Conservation (phyloP, 2,797 vertebrate genomes). For the Epinephelus malabaricus region DNA sequence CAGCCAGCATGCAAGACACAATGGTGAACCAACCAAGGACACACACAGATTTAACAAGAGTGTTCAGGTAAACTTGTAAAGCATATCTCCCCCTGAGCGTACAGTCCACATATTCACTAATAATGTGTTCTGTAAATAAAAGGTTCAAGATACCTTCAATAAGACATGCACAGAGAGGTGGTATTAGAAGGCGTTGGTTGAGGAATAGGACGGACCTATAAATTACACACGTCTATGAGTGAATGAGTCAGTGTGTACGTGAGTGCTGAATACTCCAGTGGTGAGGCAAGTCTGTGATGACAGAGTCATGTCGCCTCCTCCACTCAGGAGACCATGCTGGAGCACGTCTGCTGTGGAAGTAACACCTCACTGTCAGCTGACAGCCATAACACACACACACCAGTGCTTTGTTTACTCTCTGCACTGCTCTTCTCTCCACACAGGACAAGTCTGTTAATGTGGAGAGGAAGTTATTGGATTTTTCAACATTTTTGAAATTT, state of each 20-base stretch:
- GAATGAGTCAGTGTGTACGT: conserved; percentile 4
- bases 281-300: conserved; percentile 51
- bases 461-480: neutral
- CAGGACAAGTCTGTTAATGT: conserved; percentile 14
- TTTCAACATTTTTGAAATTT: neutral
- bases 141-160: neutral
- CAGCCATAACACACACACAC: conserved; percentile 4
- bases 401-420: conserved; percentile 1
- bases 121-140: neutral
- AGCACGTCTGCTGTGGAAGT: conserved; percentile 35
- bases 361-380: conserved; percentile 27
- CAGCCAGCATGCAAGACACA: neutral
- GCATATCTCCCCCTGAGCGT: neutral
- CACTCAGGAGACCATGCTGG: conserved; percentile 31
- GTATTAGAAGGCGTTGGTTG: neutral
- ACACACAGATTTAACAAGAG: neutral
- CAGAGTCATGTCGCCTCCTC: conserved; percentile 18
- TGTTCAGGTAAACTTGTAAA: neutral
- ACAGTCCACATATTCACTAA: neutral
- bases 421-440: neutral
- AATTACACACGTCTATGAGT: neutral
- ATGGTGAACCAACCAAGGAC: neutral
- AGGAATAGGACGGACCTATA: neutral
- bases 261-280: conserved; percentile 23
- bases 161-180: neutral